Evolutionary conservation across 2,113 vertebrate species (phyloP).

Genomic region (Sterrhoptilus dennistouni): DNA sequence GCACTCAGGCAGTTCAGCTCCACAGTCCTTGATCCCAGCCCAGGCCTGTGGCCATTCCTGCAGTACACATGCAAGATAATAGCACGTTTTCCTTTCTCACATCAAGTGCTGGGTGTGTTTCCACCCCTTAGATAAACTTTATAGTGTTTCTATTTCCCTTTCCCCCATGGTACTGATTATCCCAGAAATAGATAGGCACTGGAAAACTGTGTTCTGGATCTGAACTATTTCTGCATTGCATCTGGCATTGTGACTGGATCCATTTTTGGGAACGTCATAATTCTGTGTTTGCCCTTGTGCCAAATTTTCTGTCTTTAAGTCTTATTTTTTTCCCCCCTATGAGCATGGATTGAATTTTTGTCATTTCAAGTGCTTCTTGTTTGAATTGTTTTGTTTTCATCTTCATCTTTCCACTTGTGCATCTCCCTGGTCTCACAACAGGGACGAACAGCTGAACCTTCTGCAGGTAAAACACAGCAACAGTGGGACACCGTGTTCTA

Average conservation of each 20-base stretch:
- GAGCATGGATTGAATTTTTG: neutral
- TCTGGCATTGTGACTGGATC: constrained; percentile 22
- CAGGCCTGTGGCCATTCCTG: neutral
- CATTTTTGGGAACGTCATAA: neutral
- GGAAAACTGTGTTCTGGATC: neutral
- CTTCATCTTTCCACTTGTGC: neutral
- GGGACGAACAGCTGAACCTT: neutral
- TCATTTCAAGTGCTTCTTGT: neutral
- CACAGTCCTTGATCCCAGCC: neutral
- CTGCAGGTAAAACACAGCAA: neutral
- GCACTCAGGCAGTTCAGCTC: neutral
- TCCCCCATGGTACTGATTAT: constrained; percentile 42
- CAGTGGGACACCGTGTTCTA: accelerated
- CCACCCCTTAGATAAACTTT: constrained; percentile 11
- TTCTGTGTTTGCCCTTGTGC: neutral
- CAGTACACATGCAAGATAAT: neutral
- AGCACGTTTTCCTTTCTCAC: neutral
- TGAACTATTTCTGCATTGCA: constrained; percentile 4
- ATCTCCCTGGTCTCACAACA: neutral
- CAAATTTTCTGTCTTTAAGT: neutral
- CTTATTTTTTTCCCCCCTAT: neutral
- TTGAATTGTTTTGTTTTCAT: neutral
- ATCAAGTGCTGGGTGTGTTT: constrained; percentile 18
- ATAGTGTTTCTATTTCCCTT: constrained; percentile 22
- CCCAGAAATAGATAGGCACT: constrained; percentile 23